A percentile compares a stretch with the other conserved stretches of the same genome.
phyloP scores from a whole-genome alignment of 2,797 vertebrate genomes.

The Zalophus californianus region DNA sequence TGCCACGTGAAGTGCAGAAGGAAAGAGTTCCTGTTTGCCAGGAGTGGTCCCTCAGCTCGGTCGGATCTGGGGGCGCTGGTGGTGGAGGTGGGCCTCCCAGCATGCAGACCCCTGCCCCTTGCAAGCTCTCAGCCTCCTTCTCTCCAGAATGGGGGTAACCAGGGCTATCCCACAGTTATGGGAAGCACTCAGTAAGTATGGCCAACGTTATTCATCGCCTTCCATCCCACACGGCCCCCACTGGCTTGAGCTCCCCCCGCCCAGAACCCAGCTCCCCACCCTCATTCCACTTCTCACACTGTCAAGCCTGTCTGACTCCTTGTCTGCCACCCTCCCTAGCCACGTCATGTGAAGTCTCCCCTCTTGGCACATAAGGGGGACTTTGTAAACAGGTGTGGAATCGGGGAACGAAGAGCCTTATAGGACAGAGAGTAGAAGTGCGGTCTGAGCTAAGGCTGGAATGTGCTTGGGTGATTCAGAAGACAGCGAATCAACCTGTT shows the following conservation, averaged over 20 bases:
- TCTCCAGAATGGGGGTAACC: fast-evolving
- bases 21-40: neutral
- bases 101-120: fast-evolving
- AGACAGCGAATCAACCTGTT: neutral
- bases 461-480: neutral
- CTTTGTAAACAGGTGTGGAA: neutral
- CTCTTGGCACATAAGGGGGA: neutral
- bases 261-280: neutral
- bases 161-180: neutral
- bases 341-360: neutral
- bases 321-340: neutral
- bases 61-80: neutral
- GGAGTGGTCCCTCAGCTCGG: neutral
- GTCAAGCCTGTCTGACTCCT: neutral
- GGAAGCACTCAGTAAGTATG: neutral
- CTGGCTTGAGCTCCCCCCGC: neutral
- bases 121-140: no score
- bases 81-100: no score
- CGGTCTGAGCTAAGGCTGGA: neutral
- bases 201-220: fast-evolving
- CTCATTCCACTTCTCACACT: no score
- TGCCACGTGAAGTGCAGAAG: neutral
- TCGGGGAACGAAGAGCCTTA: neutral
- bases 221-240: fast-evolving
- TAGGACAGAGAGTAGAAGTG: neutral